Evolutionary conservation across 2,113 vertebrate genomes (phyloP).

Genomic region (Rhagologus leucostigma): DNA sequence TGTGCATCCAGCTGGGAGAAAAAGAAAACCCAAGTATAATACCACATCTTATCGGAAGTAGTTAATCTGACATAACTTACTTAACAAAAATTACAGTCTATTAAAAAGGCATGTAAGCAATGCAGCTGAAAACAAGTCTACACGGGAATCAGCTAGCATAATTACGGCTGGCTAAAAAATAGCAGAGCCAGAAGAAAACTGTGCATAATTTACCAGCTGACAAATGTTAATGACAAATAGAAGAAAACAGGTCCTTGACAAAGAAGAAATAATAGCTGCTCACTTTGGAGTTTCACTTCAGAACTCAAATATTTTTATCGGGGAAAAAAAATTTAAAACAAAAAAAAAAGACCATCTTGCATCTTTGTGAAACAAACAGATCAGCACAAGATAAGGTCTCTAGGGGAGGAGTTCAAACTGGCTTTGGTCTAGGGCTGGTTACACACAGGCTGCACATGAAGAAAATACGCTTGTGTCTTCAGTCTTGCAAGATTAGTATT

Average conservation of each 20-base stretch:
- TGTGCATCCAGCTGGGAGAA: slow-evolving; percentile 63
- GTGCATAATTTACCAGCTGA: slow-evolving; percentile 61
- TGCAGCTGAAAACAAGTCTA: slow-evolving; percentile 72
- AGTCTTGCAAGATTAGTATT: not conserved
- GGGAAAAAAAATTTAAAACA: not conserved
- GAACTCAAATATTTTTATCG: slow-evolving; percentile 2
- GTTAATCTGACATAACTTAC: slow-evolving; percentile 73
- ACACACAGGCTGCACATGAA: not conserved
- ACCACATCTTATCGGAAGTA: slow-evolving; percentile 69
- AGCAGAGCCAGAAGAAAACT: slow-evolving; percentile 26
- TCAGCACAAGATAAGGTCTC: not conserved
- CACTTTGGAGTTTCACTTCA: not conserved
- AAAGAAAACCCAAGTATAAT: slow-evolving; percentile 64
- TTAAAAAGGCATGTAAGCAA: slow-evolving; percentile 72
- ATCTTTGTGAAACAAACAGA: not conserved
- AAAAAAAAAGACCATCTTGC: not conserved
- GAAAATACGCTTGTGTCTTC: not conserved
- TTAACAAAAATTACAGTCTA: slow-evolving; percentile 71
- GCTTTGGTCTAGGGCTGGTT: not conserved
- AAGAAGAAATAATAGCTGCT: slow-evolving; percentile 47
- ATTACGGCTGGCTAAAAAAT: slow-evolving; percentile 48
- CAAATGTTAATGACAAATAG: slow-evolving; percentile 67
- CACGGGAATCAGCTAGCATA: slow-evolving; percentile 51
- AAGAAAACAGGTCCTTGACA: slow-evolving; percentile 65
- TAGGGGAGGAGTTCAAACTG: rapidly evolving